Evolutionary conservation across 2,113 vertebrate species (phyloP).

Genomic region (Marcusenius ussheri): DNA sequence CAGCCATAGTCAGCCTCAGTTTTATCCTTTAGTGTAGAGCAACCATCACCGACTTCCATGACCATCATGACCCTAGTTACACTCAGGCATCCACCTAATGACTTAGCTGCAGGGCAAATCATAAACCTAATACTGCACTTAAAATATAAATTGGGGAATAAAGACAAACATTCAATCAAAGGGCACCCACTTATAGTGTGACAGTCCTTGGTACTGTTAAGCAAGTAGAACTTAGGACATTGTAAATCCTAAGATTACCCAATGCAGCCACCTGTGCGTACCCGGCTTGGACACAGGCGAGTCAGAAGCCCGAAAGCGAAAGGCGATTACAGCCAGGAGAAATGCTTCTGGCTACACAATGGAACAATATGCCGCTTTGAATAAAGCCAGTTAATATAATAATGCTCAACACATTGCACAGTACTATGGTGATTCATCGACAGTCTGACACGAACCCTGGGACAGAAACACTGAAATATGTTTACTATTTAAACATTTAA

Average conservation of each 20-base stretch:
- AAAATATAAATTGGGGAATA: background rate
- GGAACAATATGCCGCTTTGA: background rate
- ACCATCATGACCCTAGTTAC: conserved; percentile 12
- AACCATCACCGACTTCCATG: background rate
- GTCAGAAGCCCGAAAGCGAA: conserved; percentile 29
- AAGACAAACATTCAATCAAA: background rate
- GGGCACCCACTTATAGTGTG: background rate
- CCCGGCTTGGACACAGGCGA: conserved; percentile 24
- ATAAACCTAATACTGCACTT: background rate
- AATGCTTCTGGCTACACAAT: background rate
- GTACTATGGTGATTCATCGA: background rate
- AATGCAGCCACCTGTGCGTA: conserved; percentile 11
- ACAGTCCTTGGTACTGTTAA: conserved; percentile 10
- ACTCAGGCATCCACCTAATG: conserved; percentile 22
- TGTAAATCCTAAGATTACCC: background rate
- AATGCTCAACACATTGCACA: background rate
- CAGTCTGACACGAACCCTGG: background rate
- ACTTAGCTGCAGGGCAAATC: background rate
- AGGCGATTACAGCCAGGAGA: background rate
- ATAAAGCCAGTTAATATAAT: background rate
- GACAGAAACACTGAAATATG: background rate
- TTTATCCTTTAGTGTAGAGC: background rate
- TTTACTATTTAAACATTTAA: no score
- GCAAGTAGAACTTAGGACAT: background rate
- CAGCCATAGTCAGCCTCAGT: background rate